These are phyloP conservation scores for Dryocosmus kuriphilus DNA, from an alignment of 2,888 invertebrate species.

Conservation along the genomic window DNA sequence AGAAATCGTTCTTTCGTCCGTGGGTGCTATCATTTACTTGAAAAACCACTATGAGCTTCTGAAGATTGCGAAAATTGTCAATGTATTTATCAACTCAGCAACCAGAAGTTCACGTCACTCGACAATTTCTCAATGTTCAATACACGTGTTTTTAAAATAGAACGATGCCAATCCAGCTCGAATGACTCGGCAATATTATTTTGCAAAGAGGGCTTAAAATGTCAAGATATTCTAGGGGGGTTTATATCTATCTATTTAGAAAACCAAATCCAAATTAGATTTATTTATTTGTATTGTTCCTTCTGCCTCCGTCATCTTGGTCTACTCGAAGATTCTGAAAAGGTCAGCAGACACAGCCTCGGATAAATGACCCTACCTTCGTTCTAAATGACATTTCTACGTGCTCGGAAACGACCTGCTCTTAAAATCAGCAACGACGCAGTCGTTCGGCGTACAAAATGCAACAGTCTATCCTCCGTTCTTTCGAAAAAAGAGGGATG, in stretches of 20 bases:
- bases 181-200: too few relatives aligned
- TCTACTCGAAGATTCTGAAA: constrained; percentile 27
- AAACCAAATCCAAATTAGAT: not conserved
- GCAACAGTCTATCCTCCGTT: constrained; percentile 32
- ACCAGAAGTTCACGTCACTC: not conserved
- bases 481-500: constrained; percentile 31
- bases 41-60: constrained; percentile 24
- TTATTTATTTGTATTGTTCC: not conserved
- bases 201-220: too few relatives aligned
- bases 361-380: constrained; percentile 49
- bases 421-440: constrained; percentile 45
- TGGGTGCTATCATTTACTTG: constrained; percentile 39
- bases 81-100: not conserved
- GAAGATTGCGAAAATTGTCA: not conserved
- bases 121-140: constrained; percentile 2
- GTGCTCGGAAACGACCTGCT: constrained; percentile 47
- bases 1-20: constrained; percentile 67
- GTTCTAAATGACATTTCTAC: constrained; percentile 51
- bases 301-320: not conserved
- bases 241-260: not conserved
- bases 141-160: not conserved
- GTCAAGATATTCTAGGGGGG: not conserved
- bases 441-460: constrained; percentile 33
- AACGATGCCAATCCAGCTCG: too few relatives aligned
- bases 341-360: constrained; percentile 21